Evolutionary conservation across 1,140 invertebrate species (phyloP), one percentile per base, ranked within the genome.

Genomic region (Orius laevigatus): DNA sequence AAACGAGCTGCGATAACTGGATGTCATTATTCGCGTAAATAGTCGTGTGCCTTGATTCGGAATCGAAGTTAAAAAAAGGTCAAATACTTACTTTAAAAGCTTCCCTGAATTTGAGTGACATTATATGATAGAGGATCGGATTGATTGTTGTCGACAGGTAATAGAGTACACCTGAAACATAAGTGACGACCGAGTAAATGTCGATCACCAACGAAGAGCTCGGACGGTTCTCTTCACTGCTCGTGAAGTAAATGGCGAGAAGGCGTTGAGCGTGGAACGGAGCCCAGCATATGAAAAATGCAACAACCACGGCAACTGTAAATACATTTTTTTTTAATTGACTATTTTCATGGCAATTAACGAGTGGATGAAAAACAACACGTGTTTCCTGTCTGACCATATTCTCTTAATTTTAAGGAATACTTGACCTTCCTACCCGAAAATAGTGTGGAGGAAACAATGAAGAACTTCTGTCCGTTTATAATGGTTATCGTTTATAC

Each of bases 201-300:
- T 62, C 58, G 31, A 67, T 62, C 12, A 46, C 32, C 16, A 46
- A 18, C 10, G 49, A 15, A 54, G 59, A 45, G 49, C 57, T 32
- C 54, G 59, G 46, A 49, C 57, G 32, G 61, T 58, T 1, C 61
- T 63, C 47, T 49, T 55, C 44, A 40, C 51, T 32, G 62, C 57
- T 1, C 60, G 62, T 47, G 2, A 75, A 71, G 60, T 85, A 86
- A 45, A 84, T 74, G 25, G 80, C 79, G 52, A 89, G 70, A 12
- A 91, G 67, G 14, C 88, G 63, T 64, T 92, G 88, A 15, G 81
- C 75, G 60, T 93, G 88, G 62, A 91, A 93, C 12, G 89, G 89
- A 1, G 85, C 84, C 88, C 88, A 93, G 64, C 89, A 94, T 11
- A 92, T 70, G 65, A 94, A 93, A 64, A 96, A 96, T 0, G 87